Conservation (phyloP, 2,888 invertebrate species). For the Nemapogon koenigi region DNA sequence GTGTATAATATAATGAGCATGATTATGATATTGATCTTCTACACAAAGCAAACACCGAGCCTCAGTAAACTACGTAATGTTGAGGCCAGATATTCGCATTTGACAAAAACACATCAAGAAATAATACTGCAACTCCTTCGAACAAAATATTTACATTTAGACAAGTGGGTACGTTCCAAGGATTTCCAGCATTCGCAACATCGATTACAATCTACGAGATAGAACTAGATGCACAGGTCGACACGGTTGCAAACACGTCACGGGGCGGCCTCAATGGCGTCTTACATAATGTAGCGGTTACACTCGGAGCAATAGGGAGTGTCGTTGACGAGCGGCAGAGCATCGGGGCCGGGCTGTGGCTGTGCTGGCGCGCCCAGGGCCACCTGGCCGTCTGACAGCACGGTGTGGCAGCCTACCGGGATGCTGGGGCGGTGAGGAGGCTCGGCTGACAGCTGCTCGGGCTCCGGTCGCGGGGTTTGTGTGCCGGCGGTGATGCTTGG, state of each 20-base stretch:
- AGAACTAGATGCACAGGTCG: slow-evolving; percentile 39
- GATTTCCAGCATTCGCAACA: slow-evolving; percentile 1
- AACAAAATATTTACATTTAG: too few species aligned
- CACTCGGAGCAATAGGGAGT: slow-evolving; percentile 82
- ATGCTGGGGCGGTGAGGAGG: slow-evolving; percentile 54
- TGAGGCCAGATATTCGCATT: too few species aligned
- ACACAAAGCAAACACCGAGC: too few species aligned
- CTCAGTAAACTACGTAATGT: too few species aligned
- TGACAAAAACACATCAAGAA: too few species aligned
- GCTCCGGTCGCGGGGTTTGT: slow-evolving; percentile 20
- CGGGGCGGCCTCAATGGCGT: slow-evolving; percentile 52
- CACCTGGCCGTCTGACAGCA: slow-evolving; percentile 55
- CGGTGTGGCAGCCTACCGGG: slow-evolving; percentile 62
- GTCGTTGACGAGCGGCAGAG: slow-evolving; percentile 57
- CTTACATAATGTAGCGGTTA: slow-evolving; percentile 89
- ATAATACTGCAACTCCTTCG: slow-evolving; percentile 3
- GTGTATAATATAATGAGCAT: slow-evolving; percentile 10
- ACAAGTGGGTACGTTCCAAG: not conserved
- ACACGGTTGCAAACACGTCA: slow-evolving; percentile 63
- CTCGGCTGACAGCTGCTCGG: slow-evolving; percentile 33
- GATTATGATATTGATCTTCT: not conserved
- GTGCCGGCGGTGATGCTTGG: slow-evolving; percentile 20
- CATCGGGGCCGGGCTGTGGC: slow-evolving; percentile 25
- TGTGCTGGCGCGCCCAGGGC: slow-evolving; percentile 46
- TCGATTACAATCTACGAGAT: slow-evolving; percentile 5